Evolutionary conservation across 2,888 invertebrate genomes (phyloP).

Genomic region (Mayetiola destructor): DNA sequence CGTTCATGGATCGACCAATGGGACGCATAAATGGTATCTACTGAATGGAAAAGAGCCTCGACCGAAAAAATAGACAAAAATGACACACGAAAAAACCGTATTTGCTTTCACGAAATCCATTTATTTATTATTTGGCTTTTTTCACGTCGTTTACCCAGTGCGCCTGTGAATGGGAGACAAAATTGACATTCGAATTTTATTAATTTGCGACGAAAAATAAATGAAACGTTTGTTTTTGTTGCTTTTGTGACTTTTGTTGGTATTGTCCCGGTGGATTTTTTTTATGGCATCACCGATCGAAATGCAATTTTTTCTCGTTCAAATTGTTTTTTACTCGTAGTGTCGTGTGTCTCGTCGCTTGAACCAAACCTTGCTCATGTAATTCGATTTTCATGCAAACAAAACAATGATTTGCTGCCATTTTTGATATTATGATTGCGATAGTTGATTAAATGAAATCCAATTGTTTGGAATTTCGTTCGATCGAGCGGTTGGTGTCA

Average conservation of each 20-base stretch:
- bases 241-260: background rate
- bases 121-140: background rate
- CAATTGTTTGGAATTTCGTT: background rate
- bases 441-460: conserved; percentile 7
- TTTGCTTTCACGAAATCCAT: conserved; percentile 9
- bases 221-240: background rate
- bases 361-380: background rate
- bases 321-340: too few species aligned
- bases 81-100: background rate
- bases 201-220: conserved; percentile 5
- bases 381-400: too few species aligned
- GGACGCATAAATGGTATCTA: conserved; percentile 7
- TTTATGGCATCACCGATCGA: too few species aligned
- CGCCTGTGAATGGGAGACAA: background rate
- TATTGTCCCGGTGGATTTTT: background rate
- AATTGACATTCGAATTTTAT: conserved; percentile 7
- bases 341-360: background rate
- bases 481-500: too few species aligned
- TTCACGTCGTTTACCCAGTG: background rate
- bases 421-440: too few species aligned
- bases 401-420: too few species aligned
- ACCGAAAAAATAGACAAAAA: background rate
- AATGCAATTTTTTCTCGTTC: too few species aligned
- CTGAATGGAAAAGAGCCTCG: background rate
- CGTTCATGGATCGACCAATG: background rate